These are phyloP conservation scores for Isotomurus palustris DNA, from an alignment of 2,888 invertebrate genomes.

Conservation along the genomic window DNA sequence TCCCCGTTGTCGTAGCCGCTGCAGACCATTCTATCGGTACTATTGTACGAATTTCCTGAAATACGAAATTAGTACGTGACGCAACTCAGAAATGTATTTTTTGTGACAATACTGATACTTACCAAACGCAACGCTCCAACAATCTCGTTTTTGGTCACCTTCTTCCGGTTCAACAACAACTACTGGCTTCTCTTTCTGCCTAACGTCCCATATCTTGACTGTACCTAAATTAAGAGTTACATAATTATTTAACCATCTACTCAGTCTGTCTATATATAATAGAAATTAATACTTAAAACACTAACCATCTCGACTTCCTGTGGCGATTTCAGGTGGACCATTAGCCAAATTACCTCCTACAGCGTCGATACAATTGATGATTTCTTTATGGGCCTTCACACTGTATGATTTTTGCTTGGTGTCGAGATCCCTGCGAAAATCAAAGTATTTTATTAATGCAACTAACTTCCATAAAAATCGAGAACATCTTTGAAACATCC, in stretches of 20 bases:
- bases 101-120: slow-evolving; percentile 24
- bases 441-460: not conserved
- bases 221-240: slow-evolving; percentile 55
- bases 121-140: slow-evolving; percentile 89
- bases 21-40: slow-evolving; percentile 75
- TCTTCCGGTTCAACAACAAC: slow-evolving; percentile 76
- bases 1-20: slow-evolving; percentile 97
- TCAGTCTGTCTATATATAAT: too few species aligned
- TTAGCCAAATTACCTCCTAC: slow-evolving; percentile 76
- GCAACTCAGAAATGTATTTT: not conserved
- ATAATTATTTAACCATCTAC: too few species aligned
- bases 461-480: not conserved
- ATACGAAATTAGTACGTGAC: not conserved
- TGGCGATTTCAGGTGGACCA: slow-evolving; percentile 91
- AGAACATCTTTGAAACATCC: not conserved
- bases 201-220: slow-evolving; percentile 92
- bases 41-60: slow-evolving; percentile 75
- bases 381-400: slow-evolving; percentile 71
- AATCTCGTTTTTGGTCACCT: slow-evolving; percentile 71
- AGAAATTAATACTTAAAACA: too few species aligned
- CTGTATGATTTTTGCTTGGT: slow-evolving; percentile 69
- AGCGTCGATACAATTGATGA: slow-evolving; percentile 88
- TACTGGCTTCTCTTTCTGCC: slow-evolving; percentile 83
- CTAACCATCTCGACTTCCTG: slow-evolving; percentile 85
- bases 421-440: slow-evolving; percentile 68